Percentiles rank a stretch among this genome's conserved stretches.
phyloP scores from a whole-genome alignment of 2,888 invertebrate genomes.

The Chaetogeoica ovagalla region DNA sequence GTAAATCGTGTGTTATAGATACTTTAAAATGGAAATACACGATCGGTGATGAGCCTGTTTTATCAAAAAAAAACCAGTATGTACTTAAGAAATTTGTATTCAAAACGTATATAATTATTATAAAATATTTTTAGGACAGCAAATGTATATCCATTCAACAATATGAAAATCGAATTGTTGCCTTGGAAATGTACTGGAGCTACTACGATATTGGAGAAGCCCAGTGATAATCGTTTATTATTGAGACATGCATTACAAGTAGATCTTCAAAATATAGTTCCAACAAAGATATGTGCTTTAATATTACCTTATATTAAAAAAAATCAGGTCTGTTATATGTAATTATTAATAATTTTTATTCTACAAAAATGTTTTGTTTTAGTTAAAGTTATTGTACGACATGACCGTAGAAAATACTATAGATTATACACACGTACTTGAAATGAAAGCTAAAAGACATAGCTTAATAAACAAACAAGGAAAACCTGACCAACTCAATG shows the following conservation, averaged over 20 bases:
- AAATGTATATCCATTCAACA: slow-evolving; percentile 41
- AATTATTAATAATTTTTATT: neutral
- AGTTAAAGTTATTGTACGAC: slow-evolving; percentile 44
- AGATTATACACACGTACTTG: slow-evolving; percentile 47
- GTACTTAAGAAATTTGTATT: neutral
- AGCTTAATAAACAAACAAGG: slow-evolving; percentile 44
- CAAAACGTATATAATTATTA: neutral
- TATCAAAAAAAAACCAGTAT: slow-evolving; percentile 47
- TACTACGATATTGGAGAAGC: slow-evolving; percentile 38
- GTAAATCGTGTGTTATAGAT: slow-evolving; percentile 50
- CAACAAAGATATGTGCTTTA: slow-evolving; percentile 47
- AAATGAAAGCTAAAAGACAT: slow-evolving; percentile 44
- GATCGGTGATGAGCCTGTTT: slow-evolving; percentile 36
- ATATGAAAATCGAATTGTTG: slow-evolving; percentile 43
- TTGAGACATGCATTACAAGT: slow-evolving; percentile 39
- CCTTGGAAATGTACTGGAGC: slow-evolving; percentile 48
- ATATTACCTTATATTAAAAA: slow-evolving; percentile 44
- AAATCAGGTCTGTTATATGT: slow-evolving; percentile 29
- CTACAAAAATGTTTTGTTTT: neutral
- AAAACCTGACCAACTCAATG: slow-evolving; percentile 42
- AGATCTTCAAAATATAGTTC: slow-evolving; percentile 45
- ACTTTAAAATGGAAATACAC: slow-evolving; percentile 49
- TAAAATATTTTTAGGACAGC: slow-evolving; percentile 4
- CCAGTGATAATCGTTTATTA: slow-evolving; percentile 41
- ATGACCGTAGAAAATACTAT: slow-evolving; percentile 41